A percentile compares a stretch with the other conserved stretches of the same genome.
These are phyloP conservation scores for Silurus meridionalis DNA, from an alignment of 2,113 vertebrate genomes.

Conservation along the genomic window DNA sequence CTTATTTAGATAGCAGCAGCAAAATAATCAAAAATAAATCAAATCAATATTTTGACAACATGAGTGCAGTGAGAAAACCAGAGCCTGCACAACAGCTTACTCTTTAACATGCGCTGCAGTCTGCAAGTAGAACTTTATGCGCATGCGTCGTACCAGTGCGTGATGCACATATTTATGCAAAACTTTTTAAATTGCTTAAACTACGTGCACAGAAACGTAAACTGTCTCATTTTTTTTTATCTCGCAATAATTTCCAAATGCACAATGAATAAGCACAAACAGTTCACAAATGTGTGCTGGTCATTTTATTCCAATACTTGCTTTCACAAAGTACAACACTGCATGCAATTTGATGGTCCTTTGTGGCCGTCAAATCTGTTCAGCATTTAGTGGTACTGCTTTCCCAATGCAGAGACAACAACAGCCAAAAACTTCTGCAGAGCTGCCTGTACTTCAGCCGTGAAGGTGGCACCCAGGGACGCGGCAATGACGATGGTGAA, in stretches of 20 bases:
- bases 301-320: slow-evolving; percentile 5
- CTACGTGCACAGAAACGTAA: background rate
- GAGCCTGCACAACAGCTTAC: too few relatives aligned
- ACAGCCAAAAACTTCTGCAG: slow-evolving; percentile 54
- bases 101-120: too few relatives aligned
- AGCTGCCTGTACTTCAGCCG: slow-evolving; percentile 47
- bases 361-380: background rate
- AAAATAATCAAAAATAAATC: too few relatives aligned
- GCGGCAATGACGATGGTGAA: slow-evolving; percentile 52
- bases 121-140: background rate
- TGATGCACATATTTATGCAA: background rate
- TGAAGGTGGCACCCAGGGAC: slow-evolving; percentile 33
- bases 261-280: background rate
- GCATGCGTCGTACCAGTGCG: background rate
- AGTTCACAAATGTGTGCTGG: background rate
- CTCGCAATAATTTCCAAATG: background rate
- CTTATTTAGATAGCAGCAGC: too few relatives aligned
- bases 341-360: background rate
- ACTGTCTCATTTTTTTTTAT: background rate
- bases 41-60: too few relatives aligned
- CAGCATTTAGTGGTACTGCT: slow-evolving; percentile 45
- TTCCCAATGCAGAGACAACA: slow-evolving; percentile 24
- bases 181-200: background rate
- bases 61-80: too few relatives aligned
- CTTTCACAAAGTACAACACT: background rate